Evolutionary conservation across 2,888 invertebrate species (phyloP).

Genomic region (Acrobasis consociella): DNA sequence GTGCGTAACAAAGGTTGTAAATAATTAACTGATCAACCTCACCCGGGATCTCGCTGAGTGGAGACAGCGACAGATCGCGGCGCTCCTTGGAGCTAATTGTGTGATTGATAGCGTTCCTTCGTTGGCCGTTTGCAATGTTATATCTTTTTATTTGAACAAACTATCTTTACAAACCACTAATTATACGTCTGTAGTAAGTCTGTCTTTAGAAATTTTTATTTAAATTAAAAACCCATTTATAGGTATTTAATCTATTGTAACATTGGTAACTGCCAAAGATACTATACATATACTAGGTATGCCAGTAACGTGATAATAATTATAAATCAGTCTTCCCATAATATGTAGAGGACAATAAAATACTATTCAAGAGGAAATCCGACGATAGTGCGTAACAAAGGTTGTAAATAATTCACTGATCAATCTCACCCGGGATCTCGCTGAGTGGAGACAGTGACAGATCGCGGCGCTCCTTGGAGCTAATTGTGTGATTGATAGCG

Average conservation of each 20-base stretch:
- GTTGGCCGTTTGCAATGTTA: slow-evolving; percentile 18
- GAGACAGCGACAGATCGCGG: slow-evolving; percentile 32
- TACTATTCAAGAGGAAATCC: too few species aligned
- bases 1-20: too few species aligned
- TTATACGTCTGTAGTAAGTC: too few species aligned
- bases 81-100: slow-evolving; percentile 31
- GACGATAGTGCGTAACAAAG: slow-evolving; percentile 12
- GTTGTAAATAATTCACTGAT: slow-evolving; percentile 31
- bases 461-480: slow-evolving; percentile 28
- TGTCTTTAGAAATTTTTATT: too few species aligned
- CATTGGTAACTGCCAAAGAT: too few species aligned
- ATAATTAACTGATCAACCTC: slow-evolving; percentile 32
- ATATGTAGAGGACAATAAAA: too few species aligned
- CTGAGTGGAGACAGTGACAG: slow-evolving; percentile 30
- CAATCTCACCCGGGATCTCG: slow-evolving; percentile 25
- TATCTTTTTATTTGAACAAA: not conserved
- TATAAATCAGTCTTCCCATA: too few species aligned
- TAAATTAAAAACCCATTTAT: too few species aligned
- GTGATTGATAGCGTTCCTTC: slow-evolving; percentile 31
- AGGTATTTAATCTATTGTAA: too few species aligned
- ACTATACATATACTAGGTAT: too few species aligned
- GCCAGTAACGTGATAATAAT: too few species aligned
- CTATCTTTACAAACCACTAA: too few species aligned
- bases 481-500: slow-evolving; percentile 35
- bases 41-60: slow-evolving; percentile 12